These are phyloP conservation scores for Ciconia boyciana DNA, from an alignment of 2,113 vertebrate species.

Conservation along the genomic window DNA sequence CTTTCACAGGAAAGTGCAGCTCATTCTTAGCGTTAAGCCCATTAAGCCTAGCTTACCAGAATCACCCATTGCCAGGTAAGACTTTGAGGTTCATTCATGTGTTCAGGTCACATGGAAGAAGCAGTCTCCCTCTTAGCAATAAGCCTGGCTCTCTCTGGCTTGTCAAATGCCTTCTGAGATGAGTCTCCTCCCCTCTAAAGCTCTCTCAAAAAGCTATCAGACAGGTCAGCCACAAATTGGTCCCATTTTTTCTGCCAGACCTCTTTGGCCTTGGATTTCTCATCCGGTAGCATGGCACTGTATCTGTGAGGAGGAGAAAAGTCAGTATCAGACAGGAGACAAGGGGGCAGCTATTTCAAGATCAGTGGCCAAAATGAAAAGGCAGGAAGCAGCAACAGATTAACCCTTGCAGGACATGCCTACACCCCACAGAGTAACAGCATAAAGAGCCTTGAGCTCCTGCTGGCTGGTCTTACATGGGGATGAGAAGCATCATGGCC, in stretches of 20 bases:
- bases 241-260: slow-evolving; percentile 85
- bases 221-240: slow-evolving; percentile 77
- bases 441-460: not conserved
- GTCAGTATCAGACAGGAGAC: not conserved
- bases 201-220: not conserved
- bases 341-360: not conserved
- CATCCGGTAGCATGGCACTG: slow-evolving; percentile 71
- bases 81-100: not conserved
- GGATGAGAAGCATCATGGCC: not conserved
- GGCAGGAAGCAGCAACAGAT: not conserved
- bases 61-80: not conserved
- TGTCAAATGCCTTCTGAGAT: not conserved
- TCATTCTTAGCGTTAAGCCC: not conserved
- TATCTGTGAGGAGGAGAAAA: slow-evolving; percentile 73
- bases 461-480: not conserved
- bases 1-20: not conserved
- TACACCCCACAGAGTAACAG: not conserved
- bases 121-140: not conserved
- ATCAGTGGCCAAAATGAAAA: not conserved
- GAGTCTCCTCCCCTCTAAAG: not conserved
- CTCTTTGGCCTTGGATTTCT: slow-evolving; percentile 67
- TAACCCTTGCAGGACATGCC: slow-evolving; percentile 4
- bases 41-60: not conserved
- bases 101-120: not conserved
- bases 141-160: not conserved